Evolutionary conservation across 2,113 vertebrate species (phyloP).

Genomic region (Carassius carassius): DNA sequence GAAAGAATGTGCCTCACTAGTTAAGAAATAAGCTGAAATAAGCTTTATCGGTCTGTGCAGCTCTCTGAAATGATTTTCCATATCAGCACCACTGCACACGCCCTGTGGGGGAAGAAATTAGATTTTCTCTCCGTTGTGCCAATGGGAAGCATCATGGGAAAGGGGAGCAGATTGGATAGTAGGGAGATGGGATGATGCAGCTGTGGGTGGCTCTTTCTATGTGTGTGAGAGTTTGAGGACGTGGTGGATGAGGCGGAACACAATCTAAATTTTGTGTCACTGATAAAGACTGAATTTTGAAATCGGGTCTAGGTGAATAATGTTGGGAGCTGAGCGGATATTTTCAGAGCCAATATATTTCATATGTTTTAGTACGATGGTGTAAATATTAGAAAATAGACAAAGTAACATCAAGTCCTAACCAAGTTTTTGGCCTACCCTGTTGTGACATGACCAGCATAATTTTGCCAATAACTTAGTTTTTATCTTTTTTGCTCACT

Average conservation of each 20-base stretch:
- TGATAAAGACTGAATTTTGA: slow-evolving; percentile 56
- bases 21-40: slow-evolving; percentile 72
- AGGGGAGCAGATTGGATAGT: slow-evolving; percentile 75
- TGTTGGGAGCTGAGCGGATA: neutral
- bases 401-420: neutral
- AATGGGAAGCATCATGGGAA: slow-evolving; percentile 79
- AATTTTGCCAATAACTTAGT: neutral
- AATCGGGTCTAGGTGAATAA: neutral
- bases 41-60: slow-evolving; percentile 73
- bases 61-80: slow-evolving; percentile 77
- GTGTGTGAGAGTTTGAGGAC: slow-evolving; percentile 55
- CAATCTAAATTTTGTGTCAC: slow-evolving; percentile 64
- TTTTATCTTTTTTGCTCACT: neutral
- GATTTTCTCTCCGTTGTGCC: slow-evolving; percentile 75
- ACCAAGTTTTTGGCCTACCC: neutral
- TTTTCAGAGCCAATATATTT: slow-evolving; percentile 10
- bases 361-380: neutral
- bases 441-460: neutral
- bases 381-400: neutral
- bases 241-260: slow-evolving; percentile 60
- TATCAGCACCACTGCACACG: slow-evolving; percentile 75
- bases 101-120: slow-evolving; percentile 76
- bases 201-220: slow-evolving; percentile 71
- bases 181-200: slow-evolving; percentile 70
- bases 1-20: slow-evolving; percentile 75